A percentile compares a stretch with the other conserved stretches of the same genome.
These are phyloP conservation scores for Temnopleurus reevesii DNA, from an alignment of 53 echinoderm and acorn worm genomes.

Conservation along the genomic window DNA sequence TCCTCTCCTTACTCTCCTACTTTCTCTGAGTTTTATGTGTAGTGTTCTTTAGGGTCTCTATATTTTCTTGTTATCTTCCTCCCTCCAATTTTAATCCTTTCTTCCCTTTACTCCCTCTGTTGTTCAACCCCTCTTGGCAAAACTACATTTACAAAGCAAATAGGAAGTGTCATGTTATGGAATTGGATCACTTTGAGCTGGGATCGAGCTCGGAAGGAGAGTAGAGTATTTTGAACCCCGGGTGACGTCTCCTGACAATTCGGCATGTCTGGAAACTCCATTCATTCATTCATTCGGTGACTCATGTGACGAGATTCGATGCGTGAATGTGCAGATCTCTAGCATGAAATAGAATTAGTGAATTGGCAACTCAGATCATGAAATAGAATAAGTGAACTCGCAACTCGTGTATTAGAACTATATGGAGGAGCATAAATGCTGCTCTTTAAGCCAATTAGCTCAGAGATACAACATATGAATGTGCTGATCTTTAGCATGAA, in stretches of 20 bases:
- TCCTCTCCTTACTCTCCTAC: neutral
- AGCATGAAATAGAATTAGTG: too few relatives aligned
- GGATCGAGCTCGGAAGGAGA: neutral
- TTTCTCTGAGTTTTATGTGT: neutral
- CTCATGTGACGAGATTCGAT: constrained; percentile 23
- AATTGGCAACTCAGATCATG: too few relatives aligned
- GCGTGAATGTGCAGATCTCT: too few relatives aligned
- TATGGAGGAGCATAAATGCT: too few relatives aligned
- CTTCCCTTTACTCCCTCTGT: neutral
- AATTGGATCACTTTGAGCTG: constrained; percentile 30
- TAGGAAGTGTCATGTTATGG: constrained; percentile 23
- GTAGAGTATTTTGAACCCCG: constrained; percentile 10
- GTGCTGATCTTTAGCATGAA: too few relatives aligned
- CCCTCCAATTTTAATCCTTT: neutral
- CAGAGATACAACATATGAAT: too few relatives aligned
- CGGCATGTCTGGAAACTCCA: neutral
- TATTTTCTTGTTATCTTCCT: neutral
- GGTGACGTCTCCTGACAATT: neutral
- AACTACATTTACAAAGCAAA: constrained; percentile 10
- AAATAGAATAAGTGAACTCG: too few relatives aligned
- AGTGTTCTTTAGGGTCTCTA: neutral
- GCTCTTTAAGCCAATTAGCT: too few relatives aligned
- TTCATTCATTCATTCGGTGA: constrained; percentile 18
- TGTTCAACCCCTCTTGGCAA: neutral
- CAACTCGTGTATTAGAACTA: too few relatives aligned